Evolutionary conservation across 2,797 vertebrate genomes (phyloP).

Genomic region (Cichlasoma orientale): DNA sequence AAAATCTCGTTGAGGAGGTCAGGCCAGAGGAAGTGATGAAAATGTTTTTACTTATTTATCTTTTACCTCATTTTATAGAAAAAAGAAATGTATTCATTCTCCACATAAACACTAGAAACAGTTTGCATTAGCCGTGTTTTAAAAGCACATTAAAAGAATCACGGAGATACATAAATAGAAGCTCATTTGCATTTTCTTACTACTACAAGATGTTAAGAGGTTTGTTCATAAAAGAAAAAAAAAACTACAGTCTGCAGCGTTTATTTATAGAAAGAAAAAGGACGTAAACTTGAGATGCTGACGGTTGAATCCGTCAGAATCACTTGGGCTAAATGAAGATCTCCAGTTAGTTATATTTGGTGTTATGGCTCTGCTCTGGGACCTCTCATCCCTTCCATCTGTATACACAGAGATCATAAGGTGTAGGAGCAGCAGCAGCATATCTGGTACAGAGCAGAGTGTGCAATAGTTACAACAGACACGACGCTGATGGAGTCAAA

Average conservation of each 20-base stretch:
- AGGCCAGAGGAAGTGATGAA: background rate
- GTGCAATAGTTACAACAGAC: background rate
- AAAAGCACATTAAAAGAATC: background rate
- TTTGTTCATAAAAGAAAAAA: background rate
- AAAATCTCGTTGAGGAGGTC: constrained; percentile 47
- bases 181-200: constrained; percentile 6
- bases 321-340: background rate
- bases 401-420: background rate
- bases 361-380: no score
- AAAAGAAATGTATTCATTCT: background rate
- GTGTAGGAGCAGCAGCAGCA: background rate
- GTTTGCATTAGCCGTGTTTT: background rate
- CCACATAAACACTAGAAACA: background rate
- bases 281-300: background rate
- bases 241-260: background rate
- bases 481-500: background rate
- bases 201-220: background rate
- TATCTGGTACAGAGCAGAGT: background rate
- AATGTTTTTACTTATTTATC: background rate
- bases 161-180: background rate
- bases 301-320: background rate
- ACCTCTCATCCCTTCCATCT: background rate
- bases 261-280: background rate
- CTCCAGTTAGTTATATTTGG: no score
- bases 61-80: background rate